Conservation (phyloP, 2,888 invertebrate genomes). For the Tanypteryx hageni region DNA sequence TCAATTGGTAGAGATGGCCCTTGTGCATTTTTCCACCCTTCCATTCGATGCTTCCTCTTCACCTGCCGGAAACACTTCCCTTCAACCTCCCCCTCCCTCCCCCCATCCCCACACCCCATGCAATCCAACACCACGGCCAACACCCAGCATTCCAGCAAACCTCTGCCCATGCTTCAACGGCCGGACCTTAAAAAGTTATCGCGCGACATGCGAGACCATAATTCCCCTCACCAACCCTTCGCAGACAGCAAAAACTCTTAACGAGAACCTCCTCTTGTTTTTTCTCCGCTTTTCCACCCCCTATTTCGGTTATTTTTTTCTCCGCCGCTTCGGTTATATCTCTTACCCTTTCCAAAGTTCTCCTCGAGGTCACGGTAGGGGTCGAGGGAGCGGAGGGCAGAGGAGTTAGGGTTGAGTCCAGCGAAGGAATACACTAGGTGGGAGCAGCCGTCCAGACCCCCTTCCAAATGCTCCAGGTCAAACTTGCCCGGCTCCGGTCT, state of each 20-base stretch:
- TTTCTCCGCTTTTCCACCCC: too few species aligned
- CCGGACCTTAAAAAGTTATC: not conserved
- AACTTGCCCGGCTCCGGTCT: constrained; percentile 82
- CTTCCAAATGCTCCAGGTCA: constrained; percentile 82
- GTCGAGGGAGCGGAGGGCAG: constrained; percentile 85
- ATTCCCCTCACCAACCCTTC: not conserved
- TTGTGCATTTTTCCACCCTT: too few species aligned
- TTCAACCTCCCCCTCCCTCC: too few species aligned
- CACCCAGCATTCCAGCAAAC: not conserved
- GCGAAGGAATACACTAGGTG: constrained; percentile 90
- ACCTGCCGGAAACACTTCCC: too few species aligned
- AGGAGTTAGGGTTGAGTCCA: constrained; percentile 82
- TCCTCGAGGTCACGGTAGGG: constrained; percentile 87
- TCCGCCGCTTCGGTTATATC: too few species aligned
- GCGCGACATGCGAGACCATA: not conserved
- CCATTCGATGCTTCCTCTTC: too few species aligned
- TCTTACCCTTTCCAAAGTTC: constrained; percentile 83
- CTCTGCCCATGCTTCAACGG: not conserved
- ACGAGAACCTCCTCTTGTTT: too few species aligned
- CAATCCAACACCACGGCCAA: not conserved
- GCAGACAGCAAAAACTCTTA: too few species aligned
- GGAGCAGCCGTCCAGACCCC: constrained; percentile 82
- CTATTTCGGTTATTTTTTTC: not conserved
- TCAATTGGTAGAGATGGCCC: too few species aligned
- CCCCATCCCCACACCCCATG: too few species aligned